Percentiles rank a stretch among this genome's conserved stretches.
Evolutionary conservation across 2,888 invertebrate species (phyloP).

Genomic region (Melinaea marsaeus): DNA sequence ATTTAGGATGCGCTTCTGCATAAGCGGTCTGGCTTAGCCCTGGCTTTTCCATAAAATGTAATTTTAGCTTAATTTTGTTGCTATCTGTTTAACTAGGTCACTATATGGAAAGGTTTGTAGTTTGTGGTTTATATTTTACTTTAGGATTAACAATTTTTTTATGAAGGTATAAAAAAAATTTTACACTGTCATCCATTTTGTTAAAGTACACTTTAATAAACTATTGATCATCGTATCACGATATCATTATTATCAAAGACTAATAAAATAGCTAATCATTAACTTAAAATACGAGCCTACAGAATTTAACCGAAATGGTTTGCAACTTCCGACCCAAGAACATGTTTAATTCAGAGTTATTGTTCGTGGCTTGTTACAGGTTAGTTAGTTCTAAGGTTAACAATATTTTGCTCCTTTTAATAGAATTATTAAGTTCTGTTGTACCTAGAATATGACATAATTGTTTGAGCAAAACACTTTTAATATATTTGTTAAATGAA

Average conservation of each 20-base stretch:
- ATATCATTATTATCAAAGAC: too few species aligned
- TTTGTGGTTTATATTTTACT: background rate
- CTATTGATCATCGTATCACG: too few species aligned
- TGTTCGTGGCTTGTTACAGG: slow-evolving; percentile 52
- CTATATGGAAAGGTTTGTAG: background rate
- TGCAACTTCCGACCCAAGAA: slow-evolving; percentile 49
- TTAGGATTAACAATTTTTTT: too few species aligned
- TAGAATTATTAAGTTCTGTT: background rate
- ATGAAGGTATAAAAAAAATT: too few species aligned
- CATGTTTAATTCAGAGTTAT: slow-evolving; percentile 64
- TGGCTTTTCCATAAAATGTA: slow-evolving; percentile 13
- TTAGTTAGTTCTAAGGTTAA: slow-evolving; percentile 17
- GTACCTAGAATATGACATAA: background rate
- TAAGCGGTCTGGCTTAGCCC: slow-evolving; percentile 15
- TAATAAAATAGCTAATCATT: slow-evolving; percentile 3
- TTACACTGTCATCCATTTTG: too few species aligned
- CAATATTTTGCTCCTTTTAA: background rate
- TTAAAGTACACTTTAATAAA: too few species aligned
- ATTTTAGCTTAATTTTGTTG: slow-evolving; percentile 4
- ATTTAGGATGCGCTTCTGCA: slow-evolving; percentile 14
- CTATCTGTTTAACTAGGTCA: background rate
- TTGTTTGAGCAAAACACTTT: too few species aligned
- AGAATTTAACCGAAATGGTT: slow-evolving; percentile 48
- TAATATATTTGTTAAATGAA: too few species aligned
- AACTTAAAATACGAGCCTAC: slow-evolving; percentile 33